These are phyloP conservation scores for Paramuricea clavata DNA, from an alignment of 92 coral and sea anemone genomes.

Conservation along the genomic window DNA sequence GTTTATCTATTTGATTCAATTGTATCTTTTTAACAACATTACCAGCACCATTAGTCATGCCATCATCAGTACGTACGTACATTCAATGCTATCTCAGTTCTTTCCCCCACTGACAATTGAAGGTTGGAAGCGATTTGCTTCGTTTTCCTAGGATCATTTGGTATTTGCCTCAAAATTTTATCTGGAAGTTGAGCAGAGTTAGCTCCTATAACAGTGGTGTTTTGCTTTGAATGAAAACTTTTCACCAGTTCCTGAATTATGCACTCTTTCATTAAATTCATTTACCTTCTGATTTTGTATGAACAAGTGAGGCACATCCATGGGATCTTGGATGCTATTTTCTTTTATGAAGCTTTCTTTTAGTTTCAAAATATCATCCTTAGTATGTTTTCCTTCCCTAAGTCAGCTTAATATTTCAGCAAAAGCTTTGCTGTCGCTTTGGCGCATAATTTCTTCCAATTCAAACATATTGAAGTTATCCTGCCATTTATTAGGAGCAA, in stretches of 20 bases:
- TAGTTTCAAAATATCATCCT: neutral
- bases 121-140: constrained; percentile 59
- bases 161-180: constrained; percentile 58
- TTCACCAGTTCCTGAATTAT: constrained; percentile 56
- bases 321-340: constrained; percentile 58
- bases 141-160: constrained; percentile 73
- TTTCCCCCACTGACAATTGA: constrained; percentile 61
- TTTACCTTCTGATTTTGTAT: constrained; percentile 73
- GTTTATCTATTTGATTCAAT: constrained; percentile 12
- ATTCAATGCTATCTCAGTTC: constrained; percentile 71
- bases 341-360: neutral
- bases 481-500: constrained; percentile 58
- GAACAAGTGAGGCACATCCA: constrained; percentile 67
- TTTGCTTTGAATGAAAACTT: constrained; percentile 67
- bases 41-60: too few species aligned
- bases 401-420: constrained; percentile 42
- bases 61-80: constrained; percentile 50
- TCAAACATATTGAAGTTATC: constrained; percentile 55
- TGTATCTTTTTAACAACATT: too few species aligned
- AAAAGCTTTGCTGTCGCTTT: constrained; percentile 59
- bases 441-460: constrained; percentile 38
- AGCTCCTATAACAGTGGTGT: constrained; percentile 68
- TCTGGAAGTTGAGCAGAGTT: constrained; percentile 54
- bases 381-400: neutral
- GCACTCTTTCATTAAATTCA: constrained; percentile 70